These are phyloP conservation scores for Drosophila pallidifrons DNA, from an alignment of 1,140 invertebrate species.

Conservation along the genomic window DNA sequence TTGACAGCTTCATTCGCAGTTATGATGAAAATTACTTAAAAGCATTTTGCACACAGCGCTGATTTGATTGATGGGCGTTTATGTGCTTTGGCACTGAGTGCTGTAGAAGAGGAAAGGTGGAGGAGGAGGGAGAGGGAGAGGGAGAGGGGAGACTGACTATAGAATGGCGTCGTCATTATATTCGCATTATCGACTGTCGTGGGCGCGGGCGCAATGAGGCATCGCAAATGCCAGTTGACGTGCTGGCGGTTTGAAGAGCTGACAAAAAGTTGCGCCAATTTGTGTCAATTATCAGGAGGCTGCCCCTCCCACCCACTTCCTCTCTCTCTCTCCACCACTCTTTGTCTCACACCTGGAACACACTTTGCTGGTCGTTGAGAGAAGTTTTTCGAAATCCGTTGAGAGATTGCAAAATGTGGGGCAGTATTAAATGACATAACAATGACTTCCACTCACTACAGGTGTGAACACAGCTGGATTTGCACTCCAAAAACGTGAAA, in stretches of 20 bases:
- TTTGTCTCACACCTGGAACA: slow-evolving; percentile 23
- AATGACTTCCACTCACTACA: slow-evolving; percentile 26
- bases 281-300: slow-evolving; percentile 80
- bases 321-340: not conserved
- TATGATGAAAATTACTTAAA: slow-evolving; percentile 81
- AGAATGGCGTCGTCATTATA: slow-evolving; percentile 64
- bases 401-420: slow-evolving; percentile 32
- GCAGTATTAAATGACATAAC: slow-evolving; percentile 43
- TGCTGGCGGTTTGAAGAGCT: slow-evolving; percentile 70
- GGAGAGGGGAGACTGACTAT: not conserved
- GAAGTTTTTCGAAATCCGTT: slow-evolving; percentile 40
- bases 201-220: slow-evolving; percentile 62
- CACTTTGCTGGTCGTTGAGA: slow-evolving; percentile 8
- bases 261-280: slow-evolving; percentile 81
- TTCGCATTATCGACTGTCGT: slow-evolving; percentile 73
- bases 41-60: slow-evolving; percentile 72
- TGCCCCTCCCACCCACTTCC: slow-evolving; percentile 12
- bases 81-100: slow-evolving; percentile 38
- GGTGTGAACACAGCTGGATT: slow-evolving; percentile 12
- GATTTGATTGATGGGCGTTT: slow-evolving; percentile 82
- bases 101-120: not conserved
- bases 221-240: slow-evolving; percentile 80
- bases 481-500: slow-evolving; percentile 12
- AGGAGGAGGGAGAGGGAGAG: too few relatives aligned
- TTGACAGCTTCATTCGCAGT: slow-evolving; percentile 72